These are phyloP conservation scores for Microctenopoma steveboyesi DNA, from an alignment of 2,797 vertebrate genomes.

Conservation along the genomic window DNA sequence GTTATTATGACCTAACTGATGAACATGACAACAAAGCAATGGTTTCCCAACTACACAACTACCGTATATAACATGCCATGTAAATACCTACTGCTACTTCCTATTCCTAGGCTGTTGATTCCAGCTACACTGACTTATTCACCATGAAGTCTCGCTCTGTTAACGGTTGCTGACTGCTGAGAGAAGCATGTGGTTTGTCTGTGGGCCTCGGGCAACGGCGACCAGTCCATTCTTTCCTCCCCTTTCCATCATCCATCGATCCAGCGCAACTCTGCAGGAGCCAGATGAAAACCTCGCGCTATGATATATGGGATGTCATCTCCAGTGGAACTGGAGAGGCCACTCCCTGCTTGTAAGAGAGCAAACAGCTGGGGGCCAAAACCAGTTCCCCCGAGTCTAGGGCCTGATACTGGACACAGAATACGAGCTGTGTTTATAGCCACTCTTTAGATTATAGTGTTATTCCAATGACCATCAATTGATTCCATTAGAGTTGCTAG, in stretches of 20 bases:
- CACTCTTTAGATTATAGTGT: conserved; percentile 16
- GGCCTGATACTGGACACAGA: conserved; percentile 1
- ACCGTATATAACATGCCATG: conserved; percentile 1
- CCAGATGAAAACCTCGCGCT: conserved; percentile 70
- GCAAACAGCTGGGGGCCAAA: conserved; percentile 26
- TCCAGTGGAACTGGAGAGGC: conserved; percentile 47
- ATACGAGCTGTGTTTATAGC: conserved; percentile 23
- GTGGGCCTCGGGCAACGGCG: conserved; percentile 37
- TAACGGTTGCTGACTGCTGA: conserved; percentile 57
- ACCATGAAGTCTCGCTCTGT: conserved; percentile 30
- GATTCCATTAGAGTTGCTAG: neutral
- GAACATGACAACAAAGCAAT: neutral
- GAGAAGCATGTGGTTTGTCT: conserved; percentile 56
- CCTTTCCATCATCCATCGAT: conserved; percentile 64
- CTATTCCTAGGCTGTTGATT: conserved; percentile 26
- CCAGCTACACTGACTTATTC: conserved; percentile 31
- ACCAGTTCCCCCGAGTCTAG: conserved; percentile 42
- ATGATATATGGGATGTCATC: conserved; percentile 79
- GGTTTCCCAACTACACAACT: neutral
- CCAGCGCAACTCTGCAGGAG: conserved; percentile 70
- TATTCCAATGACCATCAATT: conserved; percentile 15
- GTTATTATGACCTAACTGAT: neutral
- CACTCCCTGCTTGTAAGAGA: conserved; percentile 37
- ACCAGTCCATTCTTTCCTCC: conserved; percentile 26
- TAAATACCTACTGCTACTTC: conserved; percentile 16